These are phyloP conservation scores for Tetragnatha versicolor DNA, from an alignment of 1,140 invertebrate species.

Conservation along the genomic window DNA sequence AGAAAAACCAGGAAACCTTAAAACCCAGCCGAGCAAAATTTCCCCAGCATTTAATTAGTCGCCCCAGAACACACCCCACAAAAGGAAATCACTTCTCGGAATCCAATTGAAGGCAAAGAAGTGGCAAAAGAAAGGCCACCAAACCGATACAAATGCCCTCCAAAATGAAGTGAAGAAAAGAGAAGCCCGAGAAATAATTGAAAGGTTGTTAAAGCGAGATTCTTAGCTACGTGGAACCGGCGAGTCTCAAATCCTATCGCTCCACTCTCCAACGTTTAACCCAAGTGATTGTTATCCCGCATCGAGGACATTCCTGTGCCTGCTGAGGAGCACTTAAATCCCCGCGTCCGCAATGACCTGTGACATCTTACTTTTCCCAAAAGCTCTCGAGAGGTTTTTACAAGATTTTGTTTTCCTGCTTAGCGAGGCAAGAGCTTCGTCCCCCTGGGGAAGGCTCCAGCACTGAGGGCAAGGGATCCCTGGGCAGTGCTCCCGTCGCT, in stretches of 20 bases:
- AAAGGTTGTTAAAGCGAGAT: conserved; percentile 31
- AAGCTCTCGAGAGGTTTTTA: conserved; percentile 49
- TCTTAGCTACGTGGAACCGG: conserved; percentile 25
- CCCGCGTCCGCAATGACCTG: conserved; percentile 46
- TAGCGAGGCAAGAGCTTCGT: conserved; percentile 10
- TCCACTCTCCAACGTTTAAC: conserved; percentile 36
- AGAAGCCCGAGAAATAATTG: conserved; percentile 25
- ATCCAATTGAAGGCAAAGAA: neutral
- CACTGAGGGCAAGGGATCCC: conserved; percentile 35
- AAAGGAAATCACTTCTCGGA: neutral
- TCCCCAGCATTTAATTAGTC: too few species aligned
- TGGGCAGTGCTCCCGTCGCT: conserved; percentile 22
- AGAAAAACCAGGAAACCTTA: too few species aligned
- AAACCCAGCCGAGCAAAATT: too few species aligned
- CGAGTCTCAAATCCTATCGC: conserved; percentile 36
- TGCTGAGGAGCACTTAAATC: conserved; percentile 48
- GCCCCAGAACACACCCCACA: too few species aligned
- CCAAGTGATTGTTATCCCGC: conserved; percentile 45
- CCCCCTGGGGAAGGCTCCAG: conserved; percentile 35
- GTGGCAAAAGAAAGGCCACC: neutral
- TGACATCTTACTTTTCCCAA: conserved; percentile 52
- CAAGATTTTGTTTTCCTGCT: conserved; percentile 53
- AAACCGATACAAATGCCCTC: neutral
- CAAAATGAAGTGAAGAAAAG: neutral
- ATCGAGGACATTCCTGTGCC: conserved; percentile 8